Evolutionary conservation across 2,113 vertebrate species (phyloP).

Genomic region (Caranx ignobilis): DNA sequence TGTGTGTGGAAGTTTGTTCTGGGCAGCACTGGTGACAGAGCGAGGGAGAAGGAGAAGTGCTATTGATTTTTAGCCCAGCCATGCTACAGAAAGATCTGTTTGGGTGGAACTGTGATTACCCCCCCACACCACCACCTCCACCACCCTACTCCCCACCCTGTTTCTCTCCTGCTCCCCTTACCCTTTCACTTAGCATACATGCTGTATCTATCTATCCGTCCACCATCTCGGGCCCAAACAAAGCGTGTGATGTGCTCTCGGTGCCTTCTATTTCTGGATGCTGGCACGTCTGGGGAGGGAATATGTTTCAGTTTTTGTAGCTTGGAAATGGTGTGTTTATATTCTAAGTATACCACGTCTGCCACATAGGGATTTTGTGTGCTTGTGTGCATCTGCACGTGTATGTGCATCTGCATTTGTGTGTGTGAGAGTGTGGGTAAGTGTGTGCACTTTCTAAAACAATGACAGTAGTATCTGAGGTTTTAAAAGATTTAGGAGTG

Average conservation of each 20-base stretch:
- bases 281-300: constrained; percentile 44
- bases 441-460: constrained; percentile 56
- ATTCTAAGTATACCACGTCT: constrained; percentile 50
- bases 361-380: constrained; percentile 48
- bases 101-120: constrained; percentile 78
- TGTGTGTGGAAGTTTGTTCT: constrained; percentile 62
- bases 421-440: constrained; percentile 16
- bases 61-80: constrained; percentile 75
- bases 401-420: neutral
- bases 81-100: constrained; percentile 76
- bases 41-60: constrained; percentile 59
- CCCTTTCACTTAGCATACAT: constrained; percentile 66
- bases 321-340: constrained; percentile 62
- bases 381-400: constrained; percentile 15
- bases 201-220: constrained; percentile 42
- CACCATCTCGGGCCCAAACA: constrained; percentile 61
- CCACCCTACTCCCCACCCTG: neutral
- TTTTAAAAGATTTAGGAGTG: constrained; percentile 71
- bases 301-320: constrained; percentile 49
- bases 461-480: constrained; percentile 61
- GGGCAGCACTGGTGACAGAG: constrained; percentile 60
- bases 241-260: constrained; percentile 49
- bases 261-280: constrained; percentile 67
- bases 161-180: constrained; percentile 15
- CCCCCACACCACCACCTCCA: constrained; percentile 52